phyloP scores from a whole-genome alignment of 2,113 vertebrate genomes.

The Pelvicachromis taeniatus region DNA sequence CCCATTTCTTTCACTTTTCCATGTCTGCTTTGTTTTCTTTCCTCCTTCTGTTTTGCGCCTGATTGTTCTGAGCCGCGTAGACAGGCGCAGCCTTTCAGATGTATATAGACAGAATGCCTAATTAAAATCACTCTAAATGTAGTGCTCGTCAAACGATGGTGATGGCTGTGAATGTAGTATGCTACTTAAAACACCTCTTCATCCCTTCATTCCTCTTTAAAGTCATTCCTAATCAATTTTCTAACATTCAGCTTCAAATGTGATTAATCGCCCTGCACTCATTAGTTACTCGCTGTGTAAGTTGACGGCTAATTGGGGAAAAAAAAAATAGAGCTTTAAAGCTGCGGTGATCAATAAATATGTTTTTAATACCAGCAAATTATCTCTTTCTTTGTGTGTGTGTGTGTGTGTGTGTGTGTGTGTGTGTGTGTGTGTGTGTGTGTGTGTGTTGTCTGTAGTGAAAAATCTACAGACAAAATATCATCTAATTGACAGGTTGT shows the following conservation, averaged over 20 bases:
- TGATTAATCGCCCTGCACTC: background rate
- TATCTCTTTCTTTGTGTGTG: no score
- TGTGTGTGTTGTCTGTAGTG: background rate
- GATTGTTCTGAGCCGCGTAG: background rate
- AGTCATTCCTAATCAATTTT: background rate
- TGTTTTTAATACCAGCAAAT: background rate
- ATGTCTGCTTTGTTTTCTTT: background rate
- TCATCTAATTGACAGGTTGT: background rate
- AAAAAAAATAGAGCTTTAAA: background rate
- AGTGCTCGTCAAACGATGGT: background rate
- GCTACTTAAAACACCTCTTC: background rate
- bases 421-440: background rate
- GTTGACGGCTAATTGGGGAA: background rate
- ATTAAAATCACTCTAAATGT: conserved; percentile 43
- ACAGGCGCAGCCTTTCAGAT: background rate
- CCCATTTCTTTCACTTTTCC: background rate
- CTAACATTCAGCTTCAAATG: background rate
- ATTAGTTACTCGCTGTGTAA: background rate
- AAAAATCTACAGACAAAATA: background rate
- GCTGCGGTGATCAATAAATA: background rate
- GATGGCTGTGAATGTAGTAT: background rate
- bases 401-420: background rate
- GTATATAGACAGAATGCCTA: background rate
- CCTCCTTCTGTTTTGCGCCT: background rate
- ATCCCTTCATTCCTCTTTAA: background rate